Evolutionary conservation across 1,140 invertebrate genomes (phyloP), one percentile per base, ranked within the genome.

Genomic region (Caenorhabditis remanei): DNA sequence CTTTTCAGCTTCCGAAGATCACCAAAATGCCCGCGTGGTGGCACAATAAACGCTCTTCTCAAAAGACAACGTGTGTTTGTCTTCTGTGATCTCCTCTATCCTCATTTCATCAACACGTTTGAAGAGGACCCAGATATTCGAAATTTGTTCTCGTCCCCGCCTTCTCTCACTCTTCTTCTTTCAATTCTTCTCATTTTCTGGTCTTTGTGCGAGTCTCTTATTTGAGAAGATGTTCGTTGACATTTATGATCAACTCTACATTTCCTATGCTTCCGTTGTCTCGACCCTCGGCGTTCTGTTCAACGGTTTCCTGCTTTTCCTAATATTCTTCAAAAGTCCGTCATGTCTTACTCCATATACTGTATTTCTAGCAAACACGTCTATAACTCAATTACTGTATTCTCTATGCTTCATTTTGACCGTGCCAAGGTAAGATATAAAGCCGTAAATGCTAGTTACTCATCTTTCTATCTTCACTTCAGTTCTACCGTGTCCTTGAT

Each of bases 191-290:
- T 79, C 40, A 43, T 50, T 46, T 14, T n/a, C 5, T 8, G 9
- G 32, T 65, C 24, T 21, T 19, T 4, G 65, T n/a, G 67, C 41
- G n/a, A 46, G 13, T 46, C 13, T 43, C 19, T 46, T 46, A 46
- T 43, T 71, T 71, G 4, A 2, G 71, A 48, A 24, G 46, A 79
- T 79, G 71, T 79, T 50, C 71, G 46, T 79, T n/a, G 71, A 79
- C 71, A 79, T 79, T 79, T 79, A 79, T n/a, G 71, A 79, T 53
- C 71, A 79, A 79, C 19, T 79, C n/a, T 79, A 79, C 46, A 79
- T 79, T 50, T 79, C 71, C 46, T 79, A 79, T 32, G 71, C 71
- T 7, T 13, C 71, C 4, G 71, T 79, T 13, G 46, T 79, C 16
- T 50, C 71, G 8, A 79, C 71, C 8, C 46, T 79, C 3, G 71